Base-by-base conservation (phyloP, 2,113 vertebrate species). In the Chaetops frenatus region DNA sequence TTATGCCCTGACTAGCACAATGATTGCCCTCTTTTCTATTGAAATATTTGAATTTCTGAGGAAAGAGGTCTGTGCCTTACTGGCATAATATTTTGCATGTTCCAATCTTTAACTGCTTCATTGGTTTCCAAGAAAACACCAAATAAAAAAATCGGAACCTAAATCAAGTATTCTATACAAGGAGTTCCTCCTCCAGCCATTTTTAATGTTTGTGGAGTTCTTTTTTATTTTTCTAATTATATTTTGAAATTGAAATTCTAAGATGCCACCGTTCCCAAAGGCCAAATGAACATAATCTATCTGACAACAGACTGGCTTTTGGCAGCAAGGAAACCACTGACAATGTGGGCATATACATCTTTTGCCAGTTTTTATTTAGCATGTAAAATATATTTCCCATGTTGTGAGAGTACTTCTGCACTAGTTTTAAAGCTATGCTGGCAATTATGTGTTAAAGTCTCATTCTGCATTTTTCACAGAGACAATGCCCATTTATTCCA, bases 321-420 rank as follows among this genome's bases (percentile, higher is more conserved):
- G 96, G 81, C 95, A 96, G 66, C 28, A 11, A 93, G 33, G 56
- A 92, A 7, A 54, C 28, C 4, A 8, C 82, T 90, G 94, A 86
- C 85, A 90, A 51, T 86, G 74, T 81, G 76, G 85, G 44, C 51
- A 54, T 78, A 58, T 61, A 86, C 60, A 60, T 79, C 29, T 86
- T 90, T 88, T 96, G 86, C 82, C 86, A 83, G 67, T 38, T 93
- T 87, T 95, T 89, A 85, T 95, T 96, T 88, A 88, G 62, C 84
- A 80, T 70, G 71, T 60, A 88, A 64, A 92, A 85, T 76, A 66
- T 54, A 93, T 96, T 90, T 96, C n/a, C 42, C 23, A 8, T 85
- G 50, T 71, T 85, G n/a, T 50, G 50, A 54, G 21, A 53, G 23
- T 76, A 27, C 21, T 92, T 92, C 62, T 91, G 85, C 71, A 82